Conservation (phyloP, 2,888 invertebrate genomes). For the Athalia circularis region DNA sequence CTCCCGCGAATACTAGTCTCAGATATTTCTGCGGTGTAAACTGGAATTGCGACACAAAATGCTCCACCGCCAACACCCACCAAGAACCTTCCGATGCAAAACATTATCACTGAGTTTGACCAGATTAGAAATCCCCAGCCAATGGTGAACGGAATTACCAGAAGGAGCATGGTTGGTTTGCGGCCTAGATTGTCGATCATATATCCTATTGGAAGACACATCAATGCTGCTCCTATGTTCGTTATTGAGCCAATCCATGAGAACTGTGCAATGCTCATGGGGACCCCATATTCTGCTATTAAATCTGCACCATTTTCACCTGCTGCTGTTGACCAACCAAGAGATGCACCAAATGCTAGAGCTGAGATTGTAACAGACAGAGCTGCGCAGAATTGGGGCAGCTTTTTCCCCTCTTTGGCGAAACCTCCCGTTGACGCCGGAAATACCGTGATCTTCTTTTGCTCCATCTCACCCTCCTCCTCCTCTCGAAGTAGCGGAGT, state of each 20-base stretch:
- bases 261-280: conserved; percentile 75
- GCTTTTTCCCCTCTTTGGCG: conserved; percentile 71
- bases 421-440: conserved; percentile 73
- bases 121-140: conserved; percentile 86
- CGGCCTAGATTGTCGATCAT: conserved; percentile 84
- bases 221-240: conserved; percentile 83
- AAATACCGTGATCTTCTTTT: conserved; percentile 78
- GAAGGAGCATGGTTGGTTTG: conserved; percentile 80
- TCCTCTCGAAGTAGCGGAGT: conserved; percentile 60
- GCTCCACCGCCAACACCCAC: conserved; percentile 87
- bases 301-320: conserved; percentile 68
- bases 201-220: conserved; percentile 84
- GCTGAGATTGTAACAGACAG: conserved; percentile 86
- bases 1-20: conserved; percentile 89
- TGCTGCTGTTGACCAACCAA: conserved; percentile 88
- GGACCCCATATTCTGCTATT: conserved; percentile 76
- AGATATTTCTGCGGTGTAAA: conserved; percentile 91
- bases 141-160: conserved; percentile 81
- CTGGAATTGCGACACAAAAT: conserved; percentile 88
- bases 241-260: conserved; percentile 85
- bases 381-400: conserved; percentile 82
- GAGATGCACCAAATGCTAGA: conserved; percentile 83
- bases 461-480: conserved; percentile 69
- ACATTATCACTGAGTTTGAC: conserved; percentile 79
- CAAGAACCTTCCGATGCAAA: conserved; percentile 82